phyloP scores from a whole-genome alignment of 2,797 vertebrate genomes.

The Mormyrus proboscirostris region DNA sequence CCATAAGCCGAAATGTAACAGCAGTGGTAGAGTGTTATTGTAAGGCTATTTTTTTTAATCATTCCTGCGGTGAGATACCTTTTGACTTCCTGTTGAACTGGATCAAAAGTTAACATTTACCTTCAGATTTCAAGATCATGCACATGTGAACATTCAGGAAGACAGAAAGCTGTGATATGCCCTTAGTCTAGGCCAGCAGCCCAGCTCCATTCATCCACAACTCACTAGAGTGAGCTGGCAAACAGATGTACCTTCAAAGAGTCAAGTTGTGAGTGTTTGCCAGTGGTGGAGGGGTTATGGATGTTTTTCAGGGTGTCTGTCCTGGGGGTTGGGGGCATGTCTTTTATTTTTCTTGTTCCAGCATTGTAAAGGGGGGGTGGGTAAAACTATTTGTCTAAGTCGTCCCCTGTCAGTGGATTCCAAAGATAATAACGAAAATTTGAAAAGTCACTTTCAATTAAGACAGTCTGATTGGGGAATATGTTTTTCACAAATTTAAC shows the following conservation, averaged over 20 bases:
- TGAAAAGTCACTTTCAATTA: neutral
- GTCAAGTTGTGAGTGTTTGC: constrained; percentile 14
- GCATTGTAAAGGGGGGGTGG: constrained; percentile 27
- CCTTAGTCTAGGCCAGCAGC: neutral
- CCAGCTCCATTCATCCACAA: constrained; percentile 4
- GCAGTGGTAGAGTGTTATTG: neutral
- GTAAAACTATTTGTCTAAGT: constrained; percentile 31
- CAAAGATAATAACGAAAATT: constrained; percentile 12
- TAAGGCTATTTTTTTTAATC: neutral
- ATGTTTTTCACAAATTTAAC: neutral
- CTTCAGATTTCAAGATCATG: constrained; percentile 6
- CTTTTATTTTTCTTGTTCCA: constrained; percentile 30
- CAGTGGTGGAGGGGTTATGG: constrained; percentile 24
- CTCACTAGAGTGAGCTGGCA: constrained; percentile 20
- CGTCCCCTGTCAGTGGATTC: constrained; percentile 20
- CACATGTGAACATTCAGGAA: neutral
- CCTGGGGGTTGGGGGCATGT: constrained; percentile 14
- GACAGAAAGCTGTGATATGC: neutral
- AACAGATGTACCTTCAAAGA: constrained; percentile 39
- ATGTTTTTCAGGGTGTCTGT: constrained; percentile 17
- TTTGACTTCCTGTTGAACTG: neutral
- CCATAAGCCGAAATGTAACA: neutral
- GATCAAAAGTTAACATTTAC: constrained; percentile 12
- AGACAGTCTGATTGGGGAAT: neutral
- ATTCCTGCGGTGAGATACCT: neutral